These are phyloP conservation scores for Hippopotamyrus pictus DNA, from an alignment of 2,797 vertebrate genomes.

Conservation along the genomic window DNA sequence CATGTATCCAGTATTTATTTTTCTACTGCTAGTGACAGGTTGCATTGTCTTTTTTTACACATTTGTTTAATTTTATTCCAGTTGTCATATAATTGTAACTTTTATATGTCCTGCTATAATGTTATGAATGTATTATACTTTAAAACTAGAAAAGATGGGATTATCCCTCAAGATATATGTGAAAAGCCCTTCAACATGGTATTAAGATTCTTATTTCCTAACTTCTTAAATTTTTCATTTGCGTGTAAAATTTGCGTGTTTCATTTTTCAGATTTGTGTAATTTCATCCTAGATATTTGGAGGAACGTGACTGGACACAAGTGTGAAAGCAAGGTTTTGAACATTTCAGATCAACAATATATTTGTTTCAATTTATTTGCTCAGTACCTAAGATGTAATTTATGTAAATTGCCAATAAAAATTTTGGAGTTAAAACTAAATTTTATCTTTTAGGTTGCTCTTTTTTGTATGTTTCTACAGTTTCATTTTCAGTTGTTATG, in stretches of 20 bases:
- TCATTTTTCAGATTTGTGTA: neutral
- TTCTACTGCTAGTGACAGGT: neutral
- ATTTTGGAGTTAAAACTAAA: neutral
- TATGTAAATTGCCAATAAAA: slow-evolving; percentile 18
- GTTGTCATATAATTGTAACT: neutral
- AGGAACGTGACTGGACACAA: neutral
- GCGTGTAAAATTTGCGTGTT: neutral
- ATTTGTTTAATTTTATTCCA: neutral
- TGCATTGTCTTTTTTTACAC: neutral
- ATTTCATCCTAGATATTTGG: neutral
- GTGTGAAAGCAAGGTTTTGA: neutral
- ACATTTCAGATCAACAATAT: neutral
- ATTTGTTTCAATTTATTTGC: neutral
- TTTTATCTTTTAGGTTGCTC: neutral
- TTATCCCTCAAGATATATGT: neutral
- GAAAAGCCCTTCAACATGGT: neutral
- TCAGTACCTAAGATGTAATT: neutral
- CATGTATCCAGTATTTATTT: neutral
- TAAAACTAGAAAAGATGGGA: neutral
- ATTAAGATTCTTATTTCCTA: neutral
- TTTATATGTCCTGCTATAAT: neutral
- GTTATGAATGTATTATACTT: neutral
- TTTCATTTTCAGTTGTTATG: neutral
- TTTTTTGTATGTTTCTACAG: neutral
- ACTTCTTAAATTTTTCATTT: neutral